These are phyloP conservation scores for Enteromius viviparus DNA, from an alignment of 2,797 vertebrate genomes.

Conservation along the genomic window DNA sequence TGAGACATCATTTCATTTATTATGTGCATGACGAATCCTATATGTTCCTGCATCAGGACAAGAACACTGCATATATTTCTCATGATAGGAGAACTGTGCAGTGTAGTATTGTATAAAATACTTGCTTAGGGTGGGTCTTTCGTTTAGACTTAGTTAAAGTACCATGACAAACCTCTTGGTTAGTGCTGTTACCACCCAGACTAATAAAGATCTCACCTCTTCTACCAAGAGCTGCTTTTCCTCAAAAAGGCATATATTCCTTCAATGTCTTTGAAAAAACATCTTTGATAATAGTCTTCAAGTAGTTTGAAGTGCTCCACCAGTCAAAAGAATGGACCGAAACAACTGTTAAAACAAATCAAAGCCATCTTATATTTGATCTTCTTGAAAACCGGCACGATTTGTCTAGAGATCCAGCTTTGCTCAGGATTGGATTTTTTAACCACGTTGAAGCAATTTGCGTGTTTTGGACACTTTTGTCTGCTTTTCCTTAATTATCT, in stretches of 20 bases:
- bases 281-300: not conserved
- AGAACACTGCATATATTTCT: not conserved
- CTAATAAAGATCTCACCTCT: conserved; percentile 18
- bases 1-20: not conserved
- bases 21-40: not conserved
- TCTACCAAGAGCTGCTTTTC: conserved; percentile 32
- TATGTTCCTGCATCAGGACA: not conserved
- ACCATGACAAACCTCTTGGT: not conserved
- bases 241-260: conserved; percentile 52
- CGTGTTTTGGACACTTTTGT: not conserved
- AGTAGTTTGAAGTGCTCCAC: not conserved
- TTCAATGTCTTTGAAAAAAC: not conserved
- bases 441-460: not conserved
- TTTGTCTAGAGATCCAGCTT: not conserved
- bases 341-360: not conserved
- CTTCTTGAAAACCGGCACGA: not conserved
- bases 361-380: not conserved
- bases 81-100: not conserved
- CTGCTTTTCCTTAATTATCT: not conserved
- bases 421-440: not conserved
- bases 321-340: not conserved
- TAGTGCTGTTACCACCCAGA: not conserved
- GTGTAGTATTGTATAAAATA: not conserved
- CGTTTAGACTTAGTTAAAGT: not conserved
- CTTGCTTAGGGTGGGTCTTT: not conserved